Conservation (phyloP, 2,888 invertebrate species). For the Brenthis hecate region DNA sequence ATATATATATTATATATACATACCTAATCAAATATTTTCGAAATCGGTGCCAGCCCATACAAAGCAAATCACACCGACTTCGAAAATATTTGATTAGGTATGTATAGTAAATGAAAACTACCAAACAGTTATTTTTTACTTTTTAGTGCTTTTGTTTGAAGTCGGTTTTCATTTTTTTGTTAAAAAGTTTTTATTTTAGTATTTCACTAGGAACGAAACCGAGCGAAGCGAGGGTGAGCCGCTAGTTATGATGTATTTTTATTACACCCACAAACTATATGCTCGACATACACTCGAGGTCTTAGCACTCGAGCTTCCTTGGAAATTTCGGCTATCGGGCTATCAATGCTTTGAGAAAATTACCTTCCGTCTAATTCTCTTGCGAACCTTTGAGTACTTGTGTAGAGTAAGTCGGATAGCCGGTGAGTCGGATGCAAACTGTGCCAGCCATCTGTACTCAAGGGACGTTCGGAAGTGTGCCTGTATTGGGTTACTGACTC, state of each 20-base stretch:
- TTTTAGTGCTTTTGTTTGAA: too few species aligned
- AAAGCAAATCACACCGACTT: too few species aligned
- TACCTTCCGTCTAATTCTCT: slow-evolving; percentile 38
- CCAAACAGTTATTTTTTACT: too few species aligned
- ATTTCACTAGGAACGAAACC: too few species aligned
- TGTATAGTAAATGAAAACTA: too few species aligned
- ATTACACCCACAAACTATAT: not conserved
- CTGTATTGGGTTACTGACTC: slow-evolving; percentile 59
- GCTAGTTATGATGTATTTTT: not conserved
- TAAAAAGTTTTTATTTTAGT: too few species aligned
- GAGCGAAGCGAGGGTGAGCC: too few species aligned
- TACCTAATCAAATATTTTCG: too few species aligned
- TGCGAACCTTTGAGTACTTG: slow-evolving; percentile 43
- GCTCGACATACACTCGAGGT: not conserved
- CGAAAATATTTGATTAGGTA: too few species aligned
- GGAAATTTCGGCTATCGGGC: slow-evolving; percentile 28
- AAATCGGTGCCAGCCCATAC: too few species aligned
- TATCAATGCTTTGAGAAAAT: slow-evolving; percentile 35
- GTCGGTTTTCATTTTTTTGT: too few species aligned
- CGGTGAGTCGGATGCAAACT: slow-evolving; percentile 68
- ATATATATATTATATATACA: too few species aligned
- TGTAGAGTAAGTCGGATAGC: slow-evolving; percentile 28
- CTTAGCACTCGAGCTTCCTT: slow-evolving; percentile 21
- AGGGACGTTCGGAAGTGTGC: slow-evolving; percentile 39
- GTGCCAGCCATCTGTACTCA: slow-evolving; percentile 58